A percentile compares a stretch with the other conserved stretches of the same genome.
Conservation (phyloP, 1,140 invertebrate species). For the Subanguina moxae region DNA sequence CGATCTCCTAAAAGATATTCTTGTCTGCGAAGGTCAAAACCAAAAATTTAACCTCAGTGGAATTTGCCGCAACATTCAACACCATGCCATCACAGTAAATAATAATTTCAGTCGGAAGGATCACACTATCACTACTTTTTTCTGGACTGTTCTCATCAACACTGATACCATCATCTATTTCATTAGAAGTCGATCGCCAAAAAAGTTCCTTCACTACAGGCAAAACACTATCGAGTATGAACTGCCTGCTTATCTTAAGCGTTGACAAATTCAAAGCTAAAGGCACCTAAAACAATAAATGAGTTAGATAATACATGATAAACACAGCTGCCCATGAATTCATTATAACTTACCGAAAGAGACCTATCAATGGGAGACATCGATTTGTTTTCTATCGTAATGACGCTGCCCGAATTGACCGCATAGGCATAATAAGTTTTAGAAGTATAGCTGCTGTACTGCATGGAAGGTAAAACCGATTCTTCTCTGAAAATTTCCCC, state of each 20-base stretch:
- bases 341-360: no score
- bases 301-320: no score
- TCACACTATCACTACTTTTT: neutral
- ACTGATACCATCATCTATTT: neutral
- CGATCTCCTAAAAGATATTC: neutral
- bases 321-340: no score
- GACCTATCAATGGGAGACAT: no score
- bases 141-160: neutral
- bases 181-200: neutral
- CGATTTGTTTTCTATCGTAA: no score
- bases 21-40: neutral
- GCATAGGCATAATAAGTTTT: conserved; percentile 28
- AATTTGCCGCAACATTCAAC: neutral
- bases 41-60: neutral
- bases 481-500: conserved; percentile 19
- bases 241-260: no score
- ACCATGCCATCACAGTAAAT: neutral
- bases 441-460: neutral
- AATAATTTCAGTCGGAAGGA: neutral
- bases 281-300: no score
- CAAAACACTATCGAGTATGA: neutral
- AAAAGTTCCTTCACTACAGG: neutral
- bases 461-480: neutral
- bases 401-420: neutral
- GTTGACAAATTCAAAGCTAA: no score